These are phyloP conservation scores for Cheilosia variabilis DNA, from an alignment of 2,888 invertebrate species.

Conservation along the genomic window DNA sequence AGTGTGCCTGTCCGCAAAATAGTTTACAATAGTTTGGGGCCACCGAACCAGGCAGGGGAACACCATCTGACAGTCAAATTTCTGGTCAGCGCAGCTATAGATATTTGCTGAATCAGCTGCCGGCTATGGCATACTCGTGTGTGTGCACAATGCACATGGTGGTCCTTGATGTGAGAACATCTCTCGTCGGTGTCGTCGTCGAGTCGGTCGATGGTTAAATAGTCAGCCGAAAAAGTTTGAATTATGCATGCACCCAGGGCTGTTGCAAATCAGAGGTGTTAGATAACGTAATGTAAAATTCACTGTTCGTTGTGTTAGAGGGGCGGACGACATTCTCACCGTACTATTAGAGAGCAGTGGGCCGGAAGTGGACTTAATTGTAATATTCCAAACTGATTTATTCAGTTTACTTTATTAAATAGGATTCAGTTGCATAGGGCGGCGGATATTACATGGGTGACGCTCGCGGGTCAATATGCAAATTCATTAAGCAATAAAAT, in stretches of 20 bases:
- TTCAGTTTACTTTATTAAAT: constrained; percentile 58
- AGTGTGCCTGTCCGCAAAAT: constrained; percentile 65
- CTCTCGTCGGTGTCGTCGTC: constrained; percentile 13
- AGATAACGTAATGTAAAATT: constrained; percentile 61
- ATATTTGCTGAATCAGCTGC: constrained; percentile 27
- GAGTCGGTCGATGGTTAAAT: constrained; percentile 37
- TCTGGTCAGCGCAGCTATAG: constrained; percentile 60
- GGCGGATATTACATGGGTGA: constrained; percentile 5
- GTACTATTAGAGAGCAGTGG: background rate
- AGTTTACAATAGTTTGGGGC: constrained; percentile 60
- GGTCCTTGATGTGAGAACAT: constrained; percentile 42
- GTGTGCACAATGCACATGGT: background rate
- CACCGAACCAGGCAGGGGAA: constrained; percentile 25
- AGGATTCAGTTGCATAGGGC: constrained; percentile 13
- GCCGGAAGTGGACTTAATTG: constrained; percentile 39
- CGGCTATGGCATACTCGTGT: background rate
- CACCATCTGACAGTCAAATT: constrained; percentile 34
- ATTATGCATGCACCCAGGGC: constrained; percentile 43
- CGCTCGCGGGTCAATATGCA: constrained; percentile 9
- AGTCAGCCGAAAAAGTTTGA: constrained; percentile 45
- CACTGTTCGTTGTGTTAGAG: constrained; percentile 20
- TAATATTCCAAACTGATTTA: constrained; percentile 59
- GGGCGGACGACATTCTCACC: background rate
- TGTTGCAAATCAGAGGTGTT: constrained; percentile 64
- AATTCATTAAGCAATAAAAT: constrained; percentile 50